Percentiles rank a stretch among this genome's conserved stretches.
These are phyloP conservation scores for Drosophila fuyamai DNA, from an alignment of 1,140 invertebrate genomes.

Conservation along the genomic window DNA sequence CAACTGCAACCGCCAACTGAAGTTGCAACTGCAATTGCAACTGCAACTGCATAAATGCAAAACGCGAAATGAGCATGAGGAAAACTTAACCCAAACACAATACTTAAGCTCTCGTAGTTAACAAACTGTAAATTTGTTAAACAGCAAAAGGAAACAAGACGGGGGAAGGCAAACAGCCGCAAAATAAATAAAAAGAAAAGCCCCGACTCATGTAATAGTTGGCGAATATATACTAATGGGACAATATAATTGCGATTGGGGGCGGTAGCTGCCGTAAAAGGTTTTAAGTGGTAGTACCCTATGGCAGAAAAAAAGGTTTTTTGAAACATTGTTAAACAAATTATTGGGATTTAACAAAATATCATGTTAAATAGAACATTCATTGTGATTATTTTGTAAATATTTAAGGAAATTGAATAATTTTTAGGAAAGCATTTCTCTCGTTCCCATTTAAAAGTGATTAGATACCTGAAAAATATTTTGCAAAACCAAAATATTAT, in stretches of 20 bases:
- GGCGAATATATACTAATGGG: conserved; percentile 46
- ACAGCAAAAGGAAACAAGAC: conserved; percentile 47
- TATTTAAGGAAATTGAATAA: too few relatives aligned
- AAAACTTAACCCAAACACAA: conserved; percentile 63
- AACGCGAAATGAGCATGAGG: conserved; percentile 55
- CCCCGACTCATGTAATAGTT: conserved; percentile 62
- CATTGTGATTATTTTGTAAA: too few relatives aligned
- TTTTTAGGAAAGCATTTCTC: too few relatives aligned
- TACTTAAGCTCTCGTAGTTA: conserved; percentile 65
- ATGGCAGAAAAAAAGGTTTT: background rate
- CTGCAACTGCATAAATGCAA: conserved; percentile 57
- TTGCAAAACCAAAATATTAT: background rate
- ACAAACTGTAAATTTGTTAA: conserved; percentile 80
- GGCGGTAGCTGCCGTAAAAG: conserved; percentile 8
- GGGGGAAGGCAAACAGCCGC: conserved; percentile 51
- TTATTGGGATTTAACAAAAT: too few relatives aligned
- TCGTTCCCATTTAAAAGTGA: too few relatives aligned
- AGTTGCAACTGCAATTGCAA: conserved; percentile 37
- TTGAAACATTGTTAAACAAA: too few relatives aligned
- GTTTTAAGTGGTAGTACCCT: conserved; percentile 17
- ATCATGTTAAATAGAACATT: too few relatives aligned
- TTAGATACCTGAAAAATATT: too few relatives aligned
- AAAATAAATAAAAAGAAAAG: conserved; percentile 45
- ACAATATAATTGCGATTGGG: conserved; percentile 38
- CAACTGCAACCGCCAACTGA: conserved; percentile 30